Conservation (phyloP, 2,888 invertebrate species). For the Andrena minutula region DNA sequence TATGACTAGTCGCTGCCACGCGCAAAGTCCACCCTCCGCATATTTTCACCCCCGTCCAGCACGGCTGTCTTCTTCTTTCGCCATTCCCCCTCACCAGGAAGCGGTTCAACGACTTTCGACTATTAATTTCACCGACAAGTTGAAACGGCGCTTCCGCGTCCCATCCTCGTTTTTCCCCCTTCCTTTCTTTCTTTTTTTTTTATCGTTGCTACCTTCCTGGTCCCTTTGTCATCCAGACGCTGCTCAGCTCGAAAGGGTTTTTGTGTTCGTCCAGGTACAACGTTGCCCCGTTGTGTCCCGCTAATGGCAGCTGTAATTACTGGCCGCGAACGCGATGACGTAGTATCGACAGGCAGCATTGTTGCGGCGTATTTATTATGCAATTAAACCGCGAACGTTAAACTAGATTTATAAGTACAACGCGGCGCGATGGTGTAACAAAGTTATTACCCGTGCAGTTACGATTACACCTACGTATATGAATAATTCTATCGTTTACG, state of each 20-base stretch:
- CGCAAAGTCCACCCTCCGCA: slow-evolving; percentile 14
- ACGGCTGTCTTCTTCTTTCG: background rate
- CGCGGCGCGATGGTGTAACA: slow-evolving; percentile 20
- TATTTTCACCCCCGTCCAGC: background rate
- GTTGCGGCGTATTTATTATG: slow-evolving; percentile 54
- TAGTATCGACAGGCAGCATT: slow-evolving; percentile 55
- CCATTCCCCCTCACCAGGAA: slow-evolving; percentile 7
- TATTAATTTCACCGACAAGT: slow-evolving; percentile 35
- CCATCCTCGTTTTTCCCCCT: background rate
- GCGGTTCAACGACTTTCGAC: background rate
- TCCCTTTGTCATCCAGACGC: slow-evolving; percentile 23
- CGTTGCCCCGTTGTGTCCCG: slow-evolving; percentile 11
- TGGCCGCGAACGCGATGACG: slow-evolving; percentile 38
- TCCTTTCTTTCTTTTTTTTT: background rate
- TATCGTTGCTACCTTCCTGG: slow-evolving; percentile 1
- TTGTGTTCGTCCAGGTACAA: slow-evolving; percentile 25
- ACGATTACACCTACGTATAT: slow-evolving; percentile 27
- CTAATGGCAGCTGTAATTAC: slow-evolving; percentile 48
- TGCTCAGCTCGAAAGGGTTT: slow-evolving; percentile 28
- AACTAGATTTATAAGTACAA: slow-evolving; percentile 47
- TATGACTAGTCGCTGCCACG: slow-evolving; percentile 44
- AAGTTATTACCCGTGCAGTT: slow-evolving; percentile 34
- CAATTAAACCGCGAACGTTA: slow-evolving; percentile 47
- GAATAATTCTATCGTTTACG: slow-evolving; percentile 15
- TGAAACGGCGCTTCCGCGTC: slow-evolving; percentile 3